Conservation (phyloP, 2,797 vertebrate species). For the Delichon dasypus region DNA sequence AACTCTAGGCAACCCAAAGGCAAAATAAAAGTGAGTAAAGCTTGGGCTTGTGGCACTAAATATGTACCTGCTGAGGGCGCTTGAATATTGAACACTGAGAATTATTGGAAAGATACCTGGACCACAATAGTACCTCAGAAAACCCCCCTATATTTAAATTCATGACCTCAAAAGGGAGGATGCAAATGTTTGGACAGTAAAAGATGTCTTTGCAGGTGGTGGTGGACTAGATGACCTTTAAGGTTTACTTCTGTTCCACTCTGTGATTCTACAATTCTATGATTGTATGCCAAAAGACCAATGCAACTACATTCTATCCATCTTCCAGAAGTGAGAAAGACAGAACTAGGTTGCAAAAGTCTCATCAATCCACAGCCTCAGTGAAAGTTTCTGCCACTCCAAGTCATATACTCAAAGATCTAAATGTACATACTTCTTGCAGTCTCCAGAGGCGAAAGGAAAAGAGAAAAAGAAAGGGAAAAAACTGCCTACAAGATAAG, state of each 20-base stretch:
- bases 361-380: neutral
- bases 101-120: neutral
- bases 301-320: neutral
- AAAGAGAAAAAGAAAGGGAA: fast-evolving
- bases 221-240: neutral
- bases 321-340: neutral
- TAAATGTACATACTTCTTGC: neutral
- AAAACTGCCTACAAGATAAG: neutral
- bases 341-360: neutral
- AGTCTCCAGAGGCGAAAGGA: neutral
- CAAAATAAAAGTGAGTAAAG: neutral
- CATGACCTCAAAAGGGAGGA: neutral
- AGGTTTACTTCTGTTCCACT: neutral
- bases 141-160: neutral
- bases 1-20: fast-evolving
- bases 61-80: neutral
- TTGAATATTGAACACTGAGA: neutral
- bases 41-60: neutral
- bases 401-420: neutral
- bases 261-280: neutral
- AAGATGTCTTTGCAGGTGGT: neutral
- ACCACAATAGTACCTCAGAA: neutral
- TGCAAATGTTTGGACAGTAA: neutral
- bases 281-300: neutral
- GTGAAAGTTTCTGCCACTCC: neutral